phyloP scores from a whole-genome alignment of 37 sponge, comb jelly and placozoan genomes.

The Diacarnus erythraeanus region DNA sequence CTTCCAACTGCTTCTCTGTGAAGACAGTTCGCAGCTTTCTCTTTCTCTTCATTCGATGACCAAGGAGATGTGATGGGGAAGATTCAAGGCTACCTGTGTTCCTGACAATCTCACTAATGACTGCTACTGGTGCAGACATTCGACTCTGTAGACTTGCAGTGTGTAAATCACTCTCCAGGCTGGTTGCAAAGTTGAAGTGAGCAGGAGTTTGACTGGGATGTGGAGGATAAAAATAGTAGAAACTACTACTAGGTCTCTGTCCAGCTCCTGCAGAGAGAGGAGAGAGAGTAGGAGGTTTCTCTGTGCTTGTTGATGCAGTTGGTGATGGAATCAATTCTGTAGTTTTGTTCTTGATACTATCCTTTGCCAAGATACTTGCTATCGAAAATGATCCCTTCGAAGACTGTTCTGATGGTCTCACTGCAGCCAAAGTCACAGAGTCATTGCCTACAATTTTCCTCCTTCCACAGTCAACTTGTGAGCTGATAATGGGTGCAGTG shows the following conservation, averaged over 20 bases:
- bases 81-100: slow-evolving; percentile 16
- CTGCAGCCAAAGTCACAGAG: background rate
- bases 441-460: background rate
- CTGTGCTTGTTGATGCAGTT: background rate
- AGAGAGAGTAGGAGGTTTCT: background rate
- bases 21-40: slow-evolving; percentile 94
- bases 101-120: slow-evolving; percentile 52
- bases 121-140: slow-evolving; percentile 40
- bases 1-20: slow-evolving; percentile 90
- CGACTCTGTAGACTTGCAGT: background rate
- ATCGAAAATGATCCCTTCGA: slow-evolving; percentile 57
- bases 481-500: background rate
- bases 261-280: slow-evolving; percentile 16
- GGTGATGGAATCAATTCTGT: background rate
- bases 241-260: slow-evolving; percentile 5
- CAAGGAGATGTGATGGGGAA: slow-evolving; percentile 13
- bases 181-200: slow-evolving; percentile 4
- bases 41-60: slow-evolving; percentile 49
- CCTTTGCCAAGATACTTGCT: slow-evolving; percentile 50
- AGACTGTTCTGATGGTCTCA: background rate
- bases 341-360: background rate
- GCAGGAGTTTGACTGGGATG: slow-evolving; percentile 7
- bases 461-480: background rate
- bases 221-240: slow-evolving; percentile 41
- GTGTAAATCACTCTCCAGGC: slow-evolving; percentile 19